Percentiles rank a stretch among this genome's conserved stretches.
phyloP scores from a whole-genome alignment of 2,113 vertebrate species.

The Aphyosemion australe region DNA sequence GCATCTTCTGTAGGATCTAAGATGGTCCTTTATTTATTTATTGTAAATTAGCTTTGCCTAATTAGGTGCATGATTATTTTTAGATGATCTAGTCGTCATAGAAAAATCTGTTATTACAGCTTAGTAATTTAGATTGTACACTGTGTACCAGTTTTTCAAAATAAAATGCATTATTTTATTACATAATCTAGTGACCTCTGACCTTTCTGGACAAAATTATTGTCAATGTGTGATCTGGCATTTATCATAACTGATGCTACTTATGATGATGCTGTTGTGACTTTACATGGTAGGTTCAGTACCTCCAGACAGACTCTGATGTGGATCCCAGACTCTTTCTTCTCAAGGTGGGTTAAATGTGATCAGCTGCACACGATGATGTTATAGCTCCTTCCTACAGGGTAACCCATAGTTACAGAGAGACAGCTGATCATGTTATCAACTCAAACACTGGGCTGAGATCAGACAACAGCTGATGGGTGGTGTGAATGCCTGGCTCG shows the following conservation, averaged over 20 bases:
- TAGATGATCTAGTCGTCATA: conserved; percentile 6
- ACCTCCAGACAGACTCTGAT: conserved; percentile 97
- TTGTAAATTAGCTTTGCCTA: conserved; percentile 10
- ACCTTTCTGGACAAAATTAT: not conserved
- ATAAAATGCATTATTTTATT: not conserved
- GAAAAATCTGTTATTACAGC: not conserved
- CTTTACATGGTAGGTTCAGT: conserved; percentile 86
- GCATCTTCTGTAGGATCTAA: conserved; percentile 9
- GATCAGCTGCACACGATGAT: conserved; percentile 1
- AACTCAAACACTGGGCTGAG: conserved; percentile 13
- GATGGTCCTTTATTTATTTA: not conserved
- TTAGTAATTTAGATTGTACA: conserved; percentile 10
- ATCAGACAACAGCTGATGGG: conserved; percentile 57
- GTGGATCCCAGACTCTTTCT: conserved; percentile 99
- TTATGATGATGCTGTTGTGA: conserved; percentile 15
- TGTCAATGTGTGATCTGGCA: not conserved
- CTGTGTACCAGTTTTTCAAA: conserved; percentile 1
- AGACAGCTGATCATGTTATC: conserved; percentile 4
- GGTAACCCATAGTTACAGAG: not conserved
- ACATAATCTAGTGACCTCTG: not conserved
- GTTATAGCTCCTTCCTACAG: not conserved
- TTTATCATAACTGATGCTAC: not conserved
- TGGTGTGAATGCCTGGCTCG: conserved; percentile 33
- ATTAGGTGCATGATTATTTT: conserved; percentile 9
- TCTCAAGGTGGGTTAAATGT: conserved; percentile 88